Conservation (phyloP, 2,113 vertebrate species). For the Perca fluviatilis region DNA sequence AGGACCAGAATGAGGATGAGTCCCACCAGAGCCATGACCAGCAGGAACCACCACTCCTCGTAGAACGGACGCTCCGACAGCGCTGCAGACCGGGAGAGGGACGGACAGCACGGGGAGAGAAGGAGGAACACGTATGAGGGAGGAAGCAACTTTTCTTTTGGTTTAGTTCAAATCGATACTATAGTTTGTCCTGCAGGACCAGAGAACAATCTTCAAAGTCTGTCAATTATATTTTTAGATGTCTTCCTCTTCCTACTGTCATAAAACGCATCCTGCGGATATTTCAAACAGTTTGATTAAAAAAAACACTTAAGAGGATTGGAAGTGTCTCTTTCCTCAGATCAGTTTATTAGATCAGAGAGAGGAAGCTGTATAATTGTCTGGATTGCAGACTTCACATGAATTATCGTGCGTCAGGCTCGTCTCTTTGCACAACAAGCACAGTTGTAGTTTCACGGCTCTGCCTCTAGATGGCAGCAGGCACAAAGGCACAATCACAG, state of each 20-base stretch:
- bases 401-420: no score
- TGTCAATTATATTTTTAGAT: not conserved
- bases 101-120: not conserved
- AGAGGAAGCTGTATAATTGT: not conserved
- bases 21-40: conserved; percentile 93
- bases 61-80: conserved; percentile 92
- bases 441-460: conserved; percentile 11
- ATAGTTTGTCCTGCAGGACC: not conserved
- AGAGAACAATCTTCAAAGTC: not conserved
- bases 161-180: not conserved
- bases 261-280: not conserved
- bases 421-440: not conserved
- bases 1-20: conserved; percentile 92
- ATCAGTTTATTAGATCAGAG: not conserved
- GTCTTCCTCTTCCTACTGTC: not conserved
- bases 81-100: conserved; percentile 79
- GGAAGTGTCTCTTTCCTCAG: not conserved
- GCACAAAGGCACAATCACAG: conserved; percentile 22
- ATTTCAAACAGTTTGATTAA: not conserved
- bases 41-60: conserved; percentile 98
- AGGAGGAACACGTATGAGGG: not conserved
- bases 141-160: not conserved
- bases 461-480: conserved; percentile 62
- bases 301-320: not conserved
- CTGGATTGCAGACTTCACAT: not conserved